phyloP scores from a whole-genome alignment of 2,888 invertebrate species.

The Iphiclides podalirius region DNA sequence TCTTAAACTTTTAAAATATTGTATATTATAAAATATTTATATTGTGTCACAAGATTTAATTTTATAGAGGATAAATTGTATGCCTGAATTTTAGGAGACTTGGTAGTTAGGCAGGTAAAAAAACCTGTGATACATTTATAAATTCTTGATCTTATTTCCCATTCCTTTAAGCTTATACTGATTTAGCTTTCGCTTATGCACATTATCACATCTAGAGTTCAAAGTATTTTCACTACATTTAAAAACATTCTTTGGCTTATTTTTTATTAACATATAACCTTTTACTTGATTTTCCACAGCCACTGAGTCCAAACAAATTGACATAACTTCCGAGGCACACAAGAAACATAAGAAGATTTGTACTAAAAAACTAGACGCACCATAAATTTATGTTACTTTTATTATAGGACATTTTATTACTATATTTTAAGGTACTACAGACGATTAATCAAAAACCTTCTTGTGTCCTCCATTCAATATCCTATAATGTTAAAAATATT shows the following conservation, averaged over 20 bases:
- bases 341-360: background rate
- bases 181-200: conserved; percentile 58
- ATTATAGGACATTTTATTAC: background rate
- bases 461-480: background rate
- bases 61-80: background rate
- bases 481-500: background rate
- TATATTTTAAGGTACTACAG: background rate
- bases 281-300: conserved; percentile 30
- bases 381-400: background rate
- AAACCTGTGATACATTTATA: conserved; percentile 58
- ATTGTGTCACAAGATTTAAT: no score
- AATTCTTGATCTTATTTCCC: conserved; percentile 68
- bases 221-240: conserved; percentile 50
- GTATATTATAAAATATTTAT: conserved; percentile 26
- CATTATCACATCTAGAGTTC: conserved; percentile 50
- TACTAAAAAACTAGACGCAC: background rate
- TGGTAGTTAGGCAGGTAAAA: conserved; percentile 54
- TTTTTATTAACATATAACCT: conserved; percentile 25
- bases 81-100: conserved; percentile 45
- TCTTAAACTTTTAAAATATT: conserved; percentile 48
- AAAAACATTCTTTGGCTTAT: conserved; percentile 36
- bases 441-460: background rate
- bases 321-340: conserved; percentile 47
- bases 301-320: conserved; percentile 44
- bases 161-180: conserved; percentile 66